Evolutionary conservation across 2,888 invertebrate species (phyloP).

Genomic region (Xestia rhomboidea): DNA sequence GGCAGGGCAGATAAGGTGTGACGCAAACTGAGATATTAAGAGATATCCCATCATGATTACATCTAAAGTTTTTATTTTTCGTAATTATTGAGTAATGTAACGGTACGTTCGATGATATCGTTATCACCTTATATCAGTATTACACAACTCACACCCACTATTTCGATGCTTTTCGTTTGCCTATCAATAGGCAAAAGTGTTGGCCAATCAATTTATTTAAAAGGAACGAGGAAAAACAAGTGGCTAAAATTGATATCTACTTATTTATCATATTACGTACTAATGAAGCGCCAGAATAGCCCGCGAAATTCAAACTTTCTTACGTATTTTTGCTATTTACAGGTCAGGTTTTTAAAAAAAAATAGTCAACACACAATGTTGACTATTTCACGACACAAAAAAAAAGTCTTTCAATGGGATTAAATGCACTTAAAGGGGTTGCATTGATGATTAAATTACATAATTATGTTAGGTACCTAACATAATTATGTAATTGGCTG

Average conservation of each 20-base stretch:
- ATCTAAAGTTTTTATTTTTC: not conserved
- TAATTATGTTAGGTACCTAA: too few species aligned
- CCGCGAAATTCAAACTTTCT: too few species aligned
- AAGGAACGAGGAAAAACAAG: not conserved
- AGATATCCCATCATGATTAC: not conserved
- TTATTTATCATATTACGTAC: not conserved
- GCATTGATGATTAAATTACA: too few species aligned
- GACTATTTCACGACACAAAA: too few species aligned
- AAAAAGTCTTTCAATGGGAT: too few species aligned
- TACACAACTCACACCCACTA: slow-evolving; percentile 9
- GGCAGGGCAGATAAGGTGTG: not conserved
- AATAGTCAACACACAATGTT: too few species aligned
- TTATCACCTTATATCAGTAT: slow-evolving; percentile 1
- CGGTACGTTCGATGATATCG: not conserved
- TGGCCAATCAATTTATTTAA: not conserved
- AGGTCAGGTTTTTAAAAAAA: too few species aligned
- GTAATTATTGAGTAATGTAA: not conserved
- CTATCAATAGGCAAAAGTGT: not conserved
- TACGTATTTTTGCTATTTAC: too few species aligned
- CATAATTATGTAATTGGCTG: too few species aligned
- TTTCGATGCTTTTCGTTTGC: slow-evolving; percentile 7
- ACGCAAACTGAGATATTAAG: not conserved
- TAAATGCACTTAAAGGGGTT: too few species aligned
- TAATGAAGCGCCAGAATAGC: too few species aligned
- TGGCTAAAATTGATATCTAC: not conserved